Evolutionary conservation across 2,888 invertebrate species (phyloP), one percentile per base, ranked within the genome.

Genomic region (Pyrrhia umbra): DNA sequence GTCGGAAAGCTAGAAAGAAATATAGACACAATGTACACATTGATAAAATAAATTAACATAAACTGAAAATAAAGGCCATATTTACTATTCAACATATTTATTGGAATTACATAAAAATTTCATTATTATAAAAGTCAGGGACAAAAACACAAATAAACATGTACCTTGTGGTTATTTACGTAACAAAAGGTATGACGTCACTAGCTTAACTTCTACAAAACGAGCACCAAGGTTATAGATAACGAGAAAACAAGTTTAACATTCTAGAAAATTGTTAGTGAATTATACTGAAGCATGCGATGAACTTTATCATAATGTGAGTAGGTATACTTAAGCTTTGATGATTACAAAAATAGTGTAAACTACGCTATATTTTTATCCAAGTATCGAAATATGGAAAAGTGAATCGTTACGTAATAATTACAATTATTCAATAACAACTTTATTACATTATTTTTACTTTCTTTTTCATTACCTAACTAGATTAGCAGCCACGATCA

Each of bases 271-370:
- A 62, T 62, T 52, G 40, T 62, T 70, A 25, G 15, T 30, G 21
- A 70, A 73, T 69, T 39, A 59, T 52, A 46, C 15, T 25, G 8
- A 16, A 46, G 15, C 73, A 73, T 70, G 73, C 73, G 40, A 72
- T 39, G 42, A 10, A 59, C 25, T 6, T 50, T 56, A 64, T 50
- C 46, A 59, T 59, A 75, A 40, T 39, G 25, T 56, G 47, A 37
- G 42, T 43, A 49, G 15, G 20, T 45, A 27, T 55, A 18, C 30
- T 34, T 10, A 18, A n/a, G 9, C 6, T 65, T 51, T 27, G 0
- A 15, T 15, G 6, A 8, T 42, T 42, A 1, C 21, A 10, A n/a
- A 34, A 34, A 13, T 5, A n/a, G n/a, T 34, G n/a, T 13, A 10
- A 30, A n/a, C n/a, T 34, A 30, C n/a, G n/a, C n/a, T n/a, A n/a